Percentiles rank a stretch among this genome's conserved stretches.
Evolutionary conservation across 2,113 vertebrate genomes (phyloP).

Genomic region (Lota lota): DNA sequence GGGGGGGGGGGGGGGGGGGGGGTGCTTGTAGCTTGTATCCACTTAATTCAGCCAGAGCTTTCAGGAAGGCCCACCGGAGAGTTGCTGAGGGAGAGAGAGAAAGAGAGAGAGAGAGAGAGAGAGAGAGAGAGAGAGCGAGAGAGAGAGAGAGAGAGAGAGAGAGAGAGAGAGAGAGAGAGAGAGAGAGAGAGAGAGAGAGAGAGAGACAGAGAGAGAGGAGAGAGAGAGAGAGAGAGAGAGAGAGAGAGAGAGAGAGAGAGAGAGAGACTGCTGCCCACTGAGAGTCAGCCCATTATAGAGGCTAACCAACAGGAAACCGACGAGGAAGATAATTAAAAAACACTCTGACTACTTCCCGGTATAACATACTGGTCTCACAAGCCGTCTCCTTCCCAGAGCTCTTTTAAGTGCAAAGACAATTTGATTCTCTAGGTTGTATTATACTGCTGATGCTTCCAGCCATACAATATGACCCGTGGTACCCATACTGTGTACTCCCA

Average conservation of each 20-base stretch:
- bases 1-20: too few species aligned
- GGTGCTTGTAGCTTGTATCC: conserved; percentile 42
- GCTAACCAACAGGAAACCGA: conserved; percentile 56
- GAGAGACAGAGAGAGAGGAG: too few species aligned
- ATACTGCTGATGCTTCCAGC: conserved; percentile 39
- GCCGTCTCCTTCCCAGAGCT: conserved; percentile 49
- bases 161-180: too few species aligned
- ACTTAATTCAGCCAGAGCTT: conserved; percentile 75
- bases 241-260: too few species aligned
- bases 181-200: too few species aligned
- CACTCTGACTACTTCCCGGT: conserved; percentile 60
- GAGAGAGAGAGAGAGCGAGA: too few species aligned
- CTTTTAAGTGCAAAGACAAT: conserved; percentile 60
- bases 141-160: too few species aligned
- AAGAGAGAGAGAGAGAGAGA: too few species aligned
- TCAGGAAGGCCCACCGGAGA: conserved; percentile 71
- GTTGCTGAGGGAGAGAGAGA: conserved; percentile 34
- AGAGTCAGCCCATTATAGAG: conserved; percentile 72
- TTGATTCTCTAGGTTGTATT: conserved; percentile 24
- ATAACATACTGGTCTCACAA: conserved; percentile 42
- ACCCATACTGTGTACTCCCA: conserved; percentile 31
- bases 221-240: too few species aligned
- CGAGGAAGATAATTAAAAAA: conserved; percentile 25
- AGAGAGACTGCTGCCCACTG: conserved; percentile 50
- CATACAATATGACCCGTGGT: conserved; percentile 44